A percentile compares a stretch with the other conserved stretches of the same genome.
Evolutionary conservation across 2,888 invertebrate genomes (phyloP).

Genomic region (Napeogenes inachia): DNA sequence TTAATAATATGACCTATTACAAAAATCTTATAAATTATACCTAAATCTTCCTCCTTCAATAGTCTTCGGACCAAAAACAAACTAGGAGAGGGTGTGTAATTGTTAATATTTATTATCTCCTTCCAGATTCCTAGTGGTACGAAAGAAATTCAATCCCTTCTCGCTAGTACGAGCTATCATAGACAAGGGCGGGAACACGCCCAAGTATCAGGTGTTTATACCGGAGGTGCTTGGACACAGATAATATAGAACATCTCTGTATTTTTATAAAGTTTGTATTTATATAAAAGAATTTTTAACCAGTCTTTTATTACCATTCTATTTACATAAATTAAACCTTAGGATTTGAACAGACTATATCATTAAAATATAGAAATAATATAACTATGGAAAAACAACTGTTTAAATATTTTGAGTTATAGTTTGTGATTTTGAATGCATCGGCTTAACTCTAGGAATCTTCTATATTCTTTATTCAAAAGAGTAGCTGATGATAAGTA

Average conservation of each 20-base stretch:
- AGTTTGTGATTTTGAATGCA: too few species aligned
- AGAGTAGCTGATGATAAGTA: too few species aligned
- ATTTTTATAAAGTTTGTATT: conserved; percentile 2
- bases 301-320: not conserved
- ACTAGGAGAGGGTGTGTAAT: not conserved
- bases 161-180: conserved; percentile 51
- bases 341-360: too few species aligned
- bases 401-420: too few species aligned
- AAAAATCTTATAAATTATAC: not conserved
- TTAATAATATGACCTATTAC: too few species aligned
- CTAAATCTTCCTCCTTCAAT: not conserved
- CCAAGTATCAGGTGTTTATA: conserved; percentile 64
- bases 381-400: too few species aligned
- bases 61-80: not conserved
- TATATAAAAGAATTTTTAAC: conserved; percentile 11
- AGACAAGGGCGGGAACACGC: conserved; percentile 58
- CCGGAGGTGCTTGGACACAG: conserved; percentile 31
- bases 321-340: not conserved
- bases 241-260: conserved; percentile 8
- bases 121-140: conserved; percentile 63
- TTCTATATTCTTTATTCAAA: too few species aligned
- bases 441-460: too few species aligned
- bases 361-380: too few species aligned
- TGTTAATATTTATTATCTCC: not conserved
- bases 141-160: conserved; percentile 61